Conservation (phyloP, 2,888 invertebrate genomes). For the Agrotis segetum region DNA sequence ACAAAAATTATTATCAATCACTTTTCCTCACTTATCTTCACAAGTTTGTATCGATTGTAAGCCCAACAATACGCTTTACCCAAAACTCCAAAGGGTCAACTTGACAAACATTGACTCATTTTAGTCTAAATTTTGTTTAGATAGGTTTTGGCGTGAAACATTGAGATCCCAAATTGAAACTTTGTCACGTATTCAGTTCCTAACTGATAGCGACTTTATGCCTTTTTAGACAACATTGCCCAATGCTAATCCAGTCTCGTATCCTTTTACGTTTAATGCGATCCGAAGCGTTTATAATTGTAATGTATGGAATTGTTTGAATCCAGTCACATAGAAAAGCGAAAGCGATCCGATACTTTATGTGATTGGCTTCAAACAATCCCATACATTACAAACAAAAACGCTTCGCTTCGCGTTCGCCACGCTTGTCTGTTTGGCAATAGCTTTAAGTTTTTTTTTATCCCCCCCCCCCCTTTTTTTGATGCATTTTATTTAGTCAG, state of each 20-base stretch:
- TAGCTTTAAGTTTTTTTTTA: not conserved
- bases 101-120: conserved; percentile 59
- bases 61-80: conserved; percentile 28
- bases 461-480: not conserved
- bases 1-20: conserved; percentile 7
- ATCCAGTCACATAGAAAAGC: too few relatives aligned
- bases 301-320: too few relatives aligned
- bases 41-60: conserved; percentile 7
- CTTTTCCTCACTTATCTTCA: not conserved
- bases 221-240: conserved; percentile 7
- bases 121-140: conserved; percentile 58
- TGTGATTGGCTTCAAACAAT: too few relatives aligned
- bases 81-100: conserved; percentile 54
- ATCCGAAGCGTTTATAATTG: too few relatives aligned
- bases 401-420: too few relatives aligned
- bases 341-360: too few relatives aligned
- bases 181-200: conserved; percentile 56
- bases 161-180: conserved; percentile 51
- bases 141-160: conserved; percentile 53
- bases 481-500: not conserved
- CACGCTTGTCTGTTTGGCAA: too few relatives aligned
- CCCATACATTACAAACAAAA: too few relatives aligned
- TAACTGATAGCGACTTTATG: conserved; percentile 35
- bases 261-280: not conserved
- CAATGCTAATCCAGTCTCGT: not conserved